Conservation (phyloP, 64 coral and sea anemone species). For the Montipora foliosa region DNA sequence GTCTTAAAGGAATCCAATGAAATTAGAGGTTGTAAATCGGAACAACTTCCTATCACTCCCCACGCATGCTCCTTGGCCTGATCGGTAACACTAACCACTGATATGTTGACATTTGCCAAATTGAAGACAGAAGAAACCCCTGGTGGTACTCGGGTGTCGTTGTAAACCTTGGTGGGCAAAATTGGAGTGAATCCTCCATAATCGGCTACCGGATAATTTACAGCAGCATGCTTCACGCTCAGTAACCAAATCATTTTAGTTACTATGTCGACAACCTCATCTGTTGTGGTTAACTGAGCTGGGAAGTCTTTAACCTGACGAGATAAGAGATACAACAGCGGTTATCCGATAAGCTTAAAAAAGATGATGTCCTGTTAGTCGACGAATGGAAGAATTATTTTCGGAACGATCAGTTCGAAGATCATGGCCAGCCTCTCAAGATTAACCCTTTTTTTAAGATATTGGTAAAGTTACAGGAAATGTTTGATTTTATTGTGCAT, state of each 20-base stretch:
- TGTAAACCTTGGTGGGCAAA: slow-evolving; percentile 70
- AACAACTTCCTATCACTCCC: too few species aligned
- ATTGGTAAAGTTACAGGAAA: too few species aligned
- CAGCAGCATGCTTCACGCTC: slow-evolving; percentile 69
- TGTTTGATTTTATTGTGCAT: too few species aligned
- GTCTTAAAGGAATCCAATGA: too few species aligned
- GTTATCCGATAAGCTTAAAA: not conserved
- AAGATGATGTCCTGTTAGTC: too few species aligned
- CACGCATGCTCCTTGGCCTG: too few species aligned
- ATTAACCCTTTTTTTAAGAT: too few species aligned
- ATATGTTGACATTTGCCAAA: slow-evolving; percentile 68
- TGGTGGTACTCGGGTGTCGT: slow-evolving; percentile 57
- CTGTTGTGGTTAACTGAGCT: slow-evolving; percentile 29
- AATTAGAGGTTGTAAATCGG: too few species aligned
- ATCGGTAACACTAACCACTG: slow-evolving; percentile 57
- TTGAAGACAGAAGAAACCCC: slow-evolving; percentile 61
- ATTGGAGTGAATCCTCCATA: slow-evolving; percentile 74
- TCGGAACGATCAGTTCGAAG: too few species aligned
- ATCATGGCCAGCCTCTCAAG: too few species aligned
- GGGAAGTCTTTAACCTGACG: slow-evolving; percentile 81
- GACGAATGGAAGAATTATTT: too few species aligned
- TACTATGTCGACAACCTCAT: slow-evolving; percentile 60
- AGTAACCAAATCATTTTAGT: slow-evolving; percentile 76
- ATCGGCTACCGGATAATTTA: slow-evolving; percentile 81
- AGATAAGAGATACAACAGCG: not conserved